Evolutionary conservation across 1,140 invertebrate species (phyloP).

Genomic region (Drosophila arawakana): DNA sequence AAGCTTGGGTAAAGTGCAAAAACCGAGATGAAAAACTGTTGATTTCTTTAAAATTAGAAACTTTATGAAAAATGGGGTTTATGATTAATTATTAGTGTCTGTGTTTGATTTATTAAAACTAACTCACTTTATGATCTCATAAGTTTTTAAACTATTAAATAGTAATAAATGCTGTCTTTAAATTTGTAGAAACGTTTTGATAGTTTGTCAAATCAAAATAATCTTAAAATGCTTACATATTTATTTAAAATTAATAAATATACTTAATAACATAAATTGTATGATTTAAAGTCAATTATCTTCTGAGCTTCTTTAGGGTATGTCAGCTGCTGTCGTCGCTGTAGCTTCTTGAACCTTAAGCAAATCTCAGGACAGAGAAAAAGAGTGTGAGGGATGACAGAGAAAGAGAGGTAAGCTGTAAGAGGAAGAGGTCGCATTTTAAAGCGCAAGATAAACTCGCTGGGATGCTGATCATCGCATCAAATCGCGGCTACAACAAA

Average conservation of each 20-base stretch:
- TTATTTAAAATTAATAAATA: no score
- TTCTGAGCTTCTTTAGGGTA: neutral
- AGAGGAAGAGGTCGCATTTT: conserved; percentile 52
- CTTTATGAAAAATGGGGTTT: no score
- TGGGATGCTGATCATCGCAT: conserved; percentile 73
- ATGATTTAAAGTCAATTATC: neutral
- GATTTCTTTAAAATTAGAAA: no score
- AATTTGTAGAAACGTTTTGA: no score
- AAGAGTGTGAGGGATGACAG: conserved; percentile 14
- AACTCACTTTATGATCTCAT: no score
- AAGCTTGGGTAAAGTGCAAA: neutral
- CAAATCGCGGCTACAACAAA: conserved; percentile 77
- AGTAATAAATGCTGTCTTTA: no score
- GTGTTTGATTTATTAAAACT: no score
- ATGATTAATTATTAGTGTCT: no score
- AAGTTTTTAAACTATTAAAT: no score
- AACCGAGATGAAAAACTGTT: neutral
- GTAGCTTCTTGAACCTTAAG: neutral
- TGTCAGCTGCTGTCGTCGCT: neutral
- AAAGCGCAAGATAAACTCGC: conserved; percentile 73
- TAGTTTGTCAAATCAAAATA: no score
- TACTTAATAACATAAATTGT: neutral
- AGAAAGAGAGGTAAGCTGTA: conserved; percentile 2
- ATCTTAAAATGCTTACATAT: no score
- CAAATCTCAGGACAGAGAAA: conserved; percentile 30